Conservation (phyloP, 2,888 invertebrate species). For the Cancer borealis region DNA sequence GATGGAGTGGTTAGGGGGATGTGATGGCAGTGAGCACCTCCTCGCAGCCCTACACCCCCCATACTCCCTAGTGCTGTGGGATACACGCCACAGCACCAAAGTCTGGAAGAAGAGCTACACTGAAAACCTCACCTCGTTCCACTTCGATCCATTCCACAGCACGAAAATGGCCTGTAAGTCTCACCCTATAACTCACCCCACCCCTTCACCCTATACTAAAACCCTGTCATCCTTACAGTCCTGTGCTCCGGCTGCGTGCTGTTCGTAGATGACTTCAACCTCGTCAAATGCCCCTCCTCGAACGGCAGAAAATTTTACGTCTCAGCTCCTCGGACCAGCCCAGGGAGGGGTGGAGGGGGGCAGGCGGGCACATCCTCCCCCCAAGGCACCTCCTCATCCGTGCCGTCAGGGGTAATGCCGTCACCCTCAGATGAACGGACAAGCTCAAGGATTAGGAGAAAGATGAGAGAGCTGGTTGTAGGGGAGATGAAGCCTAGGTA, state of each 20-base stretch:
- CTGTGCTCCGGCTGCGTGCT: constrained; percentile 82
- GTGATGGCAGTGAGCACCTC: constrained; percentile 82
- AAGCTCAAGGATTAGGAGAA: constrained; percentile 79
- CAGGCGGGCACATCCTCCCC: not conserved
- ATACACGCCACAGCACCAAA: constrained; percentile 82
- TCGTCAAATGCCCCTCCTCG: constrained; percentile 81
- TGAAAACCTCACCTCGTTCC: constrained; percentile 82
- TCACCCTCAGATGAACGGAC: constrained; percentile 77
- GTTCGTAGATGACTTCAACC: constrained; percentile 83
- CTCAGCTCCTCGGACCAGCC: constrained; percentile 79
- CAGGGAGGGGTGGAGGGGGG: constrained; percentile 45
- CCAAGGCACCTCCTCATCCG: constrained; percentile 64
- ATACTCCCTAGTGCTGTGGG: constrained; percentile 83
- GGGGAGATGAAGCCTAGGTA: constrained; percentile 78
- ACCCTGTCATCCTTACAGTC: constrained; percentile 80
- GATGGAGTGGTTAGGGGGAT: constrained; percentile 83
- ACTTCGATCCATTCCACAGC: constrained; percentile 82
- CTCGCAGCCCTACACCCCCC: constrained; percentile 83
- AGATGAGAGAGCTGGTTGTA: constrained; percentile 80
- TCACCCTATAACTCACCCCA: not conserved
- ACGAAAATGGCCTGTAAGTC: constrained; percentile 82
- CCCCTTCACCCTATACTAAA: not conserved
- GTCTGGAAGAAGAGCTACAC: constrained; percentile 83
- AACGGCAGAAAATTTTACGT: constrained; percentile 83
- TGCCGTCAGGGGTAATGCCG: constrained; percentile 55